These are phyloP conservation scores for Tachycineta bicolor DNA, from an alignment of 2,113 vertebrate genomes.

Conservation along the genomic window DNA sequence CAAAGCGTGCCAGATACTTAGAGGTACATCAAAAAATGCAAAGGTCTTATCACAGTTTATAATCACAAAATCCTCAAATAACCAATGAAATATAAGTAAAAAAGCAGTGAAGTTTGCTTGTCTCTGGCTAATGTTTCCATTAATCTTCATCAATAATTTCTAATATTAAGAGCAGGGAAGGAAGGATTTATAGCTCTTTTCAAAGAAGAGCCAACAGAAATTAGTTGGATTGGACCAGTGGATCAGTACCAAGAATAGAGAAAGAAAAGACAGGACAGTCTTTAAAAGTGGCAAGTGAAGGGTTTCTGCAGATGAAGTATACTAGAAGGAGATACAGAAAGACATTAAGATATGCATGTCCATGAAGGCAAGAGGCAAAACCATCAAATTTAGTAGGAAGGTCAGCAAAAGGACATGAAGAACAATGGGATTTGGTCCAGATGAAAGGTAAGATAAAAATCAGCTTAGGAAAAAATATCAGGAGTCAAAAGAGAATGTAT, in stretches of 20 bases:
- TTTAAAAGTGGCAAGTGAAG: not conserved
- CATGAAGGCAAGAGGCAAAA: not conserved
- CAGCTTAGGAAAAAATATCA: not conserved
- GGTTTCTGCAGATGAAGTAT: not conserved
- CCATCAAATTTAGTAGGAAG: not conserved
- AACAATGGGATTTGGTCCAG: not conserved
- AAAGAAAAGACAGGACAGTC: not conserved
- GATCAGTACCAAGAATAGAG: not conserved
- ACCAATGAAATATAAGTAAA: not conserved
- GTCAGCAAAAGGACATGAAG: not conserved
- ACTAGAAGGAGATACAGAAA: not conserved
- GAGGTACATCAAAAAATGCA: not conserved
- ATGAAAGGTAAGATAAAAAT: not conserved
- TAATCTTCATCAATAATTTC: constrained; percentile 24
- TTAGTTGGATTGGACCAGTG: constrained; percentile 28
- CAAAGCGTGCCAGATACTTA: not conserved
- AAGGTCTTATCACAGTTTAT: not conserved
- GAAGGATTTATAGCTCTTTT: constrained; percentile 26
- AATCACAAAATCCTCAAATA: constrained; percentile 4
- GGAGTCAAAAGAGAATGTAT: not conserved
- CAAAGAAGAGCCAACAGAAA: not conserved
- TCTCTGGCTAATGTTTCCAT: not conserved
- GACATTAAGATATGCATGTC: not conserved
- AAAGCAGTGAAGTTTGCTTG: not conserved
- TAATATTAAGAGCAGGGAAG: not conserved